phyloP scores from a whole-genome alignment of 2,113 vertebrate genomes.

The Gallinago jamesoni region DNA sequence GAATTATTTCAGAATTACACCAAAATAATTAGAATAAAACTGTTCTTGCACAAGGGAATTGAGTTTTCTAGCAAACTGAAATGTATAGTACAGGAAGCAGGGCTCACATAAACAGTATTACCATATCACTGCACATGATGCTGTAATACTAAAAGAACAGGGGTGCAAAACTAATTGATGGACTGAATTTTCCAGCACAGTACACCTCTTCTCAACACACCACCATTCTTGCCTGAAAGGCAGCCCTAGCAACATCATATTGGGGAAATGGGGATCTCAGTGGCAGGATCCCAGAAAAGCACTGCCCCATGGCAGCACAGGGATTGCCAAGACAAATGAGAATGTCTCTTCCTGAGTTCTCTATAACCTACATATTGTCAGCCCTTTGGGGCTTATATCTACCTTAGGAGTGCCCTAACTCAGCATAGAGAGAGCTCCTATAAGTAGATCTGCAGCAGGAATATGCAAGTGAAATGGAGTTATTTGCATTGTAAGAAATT shows the following conservation, averaged over 20 bases:
- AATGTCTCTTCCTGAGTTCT: not conserved
- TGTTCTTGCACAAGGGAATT: not conserved
- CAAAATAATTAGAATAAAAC: not conserved
- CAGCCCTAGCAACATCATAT: not conserved
- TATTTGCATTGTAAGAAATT: not conserved
- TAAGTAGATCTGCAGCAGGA: not conserved
- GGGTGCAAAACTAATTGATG: not conserved
- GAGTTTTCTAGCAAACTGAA: not conserved
- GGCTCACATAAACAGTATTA: not conserved
- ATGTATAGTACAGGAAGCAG: not conserved
- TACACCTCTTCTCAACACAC: not conserved
- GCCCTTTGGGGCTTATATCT: not conserved
- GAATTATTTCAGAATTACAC: not conserved
- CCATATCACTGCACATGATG: not conserved
- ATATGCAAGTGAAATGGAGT: not conserved
- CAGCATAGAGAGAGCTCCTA: not conserved
- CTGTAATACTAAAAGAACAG: not conserved
- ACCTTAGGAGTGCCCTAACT: not conserved
- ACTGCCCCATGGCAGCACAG: not conserved
- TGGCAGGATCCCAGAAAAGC: not conserved
- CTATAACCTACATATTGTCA: not conserved
- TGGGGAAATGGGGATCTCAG: accelerated
- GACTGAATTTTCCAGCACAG: not conserved
- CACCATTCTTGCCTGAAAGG: not conserved
- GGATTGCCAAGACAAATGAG: not conserved